Evolutionary conservation across 2,888 invertebrate genomes (phyloP).

Genomic region (Anodontia alba): DNA sequence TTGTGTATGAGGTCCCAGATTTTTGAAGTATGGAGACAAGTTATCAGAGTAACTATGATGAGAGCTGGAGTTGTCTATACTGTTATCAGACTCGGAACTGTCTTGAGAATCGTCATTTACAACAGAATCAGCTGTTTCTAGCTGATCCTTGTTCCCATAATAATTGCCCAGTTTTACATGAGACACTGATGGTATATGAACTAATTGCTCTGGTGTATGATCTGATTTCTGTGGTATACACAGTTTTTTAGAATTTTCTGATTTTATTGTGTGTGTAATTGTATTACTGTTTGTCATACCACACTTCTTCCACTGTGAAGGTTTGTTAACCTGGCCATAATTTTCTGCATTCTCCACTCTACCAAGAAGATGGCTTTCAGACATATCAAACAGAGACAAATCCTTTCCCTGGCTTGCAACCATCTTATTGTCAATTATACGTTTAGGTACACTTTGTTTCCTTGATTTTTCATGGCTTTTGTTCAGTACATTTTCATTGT

Average conservation of each 20-base stretch:
- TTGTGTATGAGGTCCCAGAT: not conserved
- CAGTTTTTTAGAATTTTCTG: not conserved
- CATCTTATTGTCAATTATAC: not conserved
- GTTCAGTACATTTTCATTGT: too few relatives aligned
- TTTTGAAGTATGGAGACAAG: not conserved
- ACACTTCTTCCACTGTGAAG: too few relatives aligned
- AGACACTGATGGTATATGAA: not conserved
- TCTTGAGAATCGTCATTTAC: not conserved
- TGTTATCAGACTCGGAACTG: not conserved
- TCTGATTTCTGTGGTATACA: not conserved
- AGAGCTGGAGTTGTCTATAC: not conserved
- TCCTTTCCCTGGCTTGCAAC: not conserved
- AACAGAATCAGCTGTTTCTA: not conserved
- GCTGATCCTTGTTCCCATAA: not conserved
- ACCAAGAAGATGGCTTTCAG: not conserved
- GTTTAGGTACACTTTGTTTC: conserved; percentile 28
- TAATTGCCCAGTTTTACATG: not conserved
- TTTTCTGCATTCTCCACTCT: not conserved
- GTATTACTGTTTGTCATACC: too few relatives aligned
- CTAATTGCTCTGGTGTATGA: too few relatives aligned
- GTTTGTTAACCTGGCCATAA: too few relatives aligned
- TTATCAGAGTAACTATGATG: not conserved
- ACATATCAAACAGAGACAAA: not conserved
- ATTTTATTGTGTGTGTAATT: not conserved
- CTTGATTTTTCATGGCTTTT: conserved; percentile 29